Percentiles rank a stretch among this genome's conserved stretches.
Evolutionary conservation across 2,113 vertebrate genomes (phyloP).

Genomic region (Eurypyga helias): DNA sequence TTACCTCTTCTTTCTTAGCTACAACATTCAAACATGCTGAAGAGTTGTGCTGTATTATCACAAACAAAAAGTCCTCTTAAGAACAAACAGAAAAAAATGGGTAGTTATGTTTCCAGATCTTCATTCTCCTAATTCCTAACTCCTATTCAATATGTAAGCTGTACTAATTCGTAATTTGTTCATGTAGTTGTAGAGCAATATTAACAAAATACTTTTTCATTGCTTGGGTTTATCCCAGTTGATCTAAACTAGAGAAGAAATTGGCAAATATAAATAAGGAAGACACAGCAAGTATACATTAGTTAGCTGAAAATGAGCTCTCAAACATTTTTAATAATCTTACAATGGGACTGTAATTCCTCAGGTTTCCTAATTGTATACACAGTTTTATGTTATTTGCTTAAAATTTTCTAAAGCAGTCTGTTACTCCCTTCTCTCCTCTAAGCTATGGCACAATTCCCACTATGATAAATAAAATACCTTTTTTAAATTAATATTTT

Average conservation of each 20-base stretch:
- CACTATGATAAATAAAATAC: not conserved
- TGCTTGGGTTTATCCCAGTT: not conserved
- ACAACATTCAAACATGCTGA: not conserved
- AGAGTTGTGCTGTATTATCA: not conserved
- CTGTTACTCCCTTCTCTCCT: not conserved
- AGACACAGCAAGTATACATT: not conserved
- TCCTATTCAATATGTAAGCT: not conserved
- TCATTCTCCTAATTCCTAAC: not conserved
- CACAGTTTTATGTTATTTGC: not conserved
- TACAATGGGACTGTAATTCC: not conserved
- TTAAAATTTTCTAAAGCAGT: not conserved
- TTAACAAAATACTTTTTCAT: not conserved
- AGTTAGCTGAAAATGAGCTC: not conserved
- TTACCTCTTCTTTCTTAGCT: not conserved
- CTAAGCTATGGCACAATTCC: not conserved
- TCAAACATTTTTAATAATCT: too few species aligned
- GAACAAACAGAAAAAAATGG: not conserved
- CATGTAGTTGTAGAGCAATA: not conserved
- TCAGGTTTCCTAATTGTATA: not conserved
- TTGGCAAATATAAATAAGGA: not conserved
- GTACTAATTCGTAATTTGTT: not conserved
- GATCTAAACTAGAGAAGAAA: not conserved
- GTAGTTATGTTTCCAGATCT: not conserved
- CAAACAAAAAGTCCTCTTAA: not conserved
- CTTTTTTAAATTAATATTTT: too few species aligned